phyloP scores from a whole-genome alignment of 2,797 vertebrate species.

The Acanthurus lineatus region DNA sequence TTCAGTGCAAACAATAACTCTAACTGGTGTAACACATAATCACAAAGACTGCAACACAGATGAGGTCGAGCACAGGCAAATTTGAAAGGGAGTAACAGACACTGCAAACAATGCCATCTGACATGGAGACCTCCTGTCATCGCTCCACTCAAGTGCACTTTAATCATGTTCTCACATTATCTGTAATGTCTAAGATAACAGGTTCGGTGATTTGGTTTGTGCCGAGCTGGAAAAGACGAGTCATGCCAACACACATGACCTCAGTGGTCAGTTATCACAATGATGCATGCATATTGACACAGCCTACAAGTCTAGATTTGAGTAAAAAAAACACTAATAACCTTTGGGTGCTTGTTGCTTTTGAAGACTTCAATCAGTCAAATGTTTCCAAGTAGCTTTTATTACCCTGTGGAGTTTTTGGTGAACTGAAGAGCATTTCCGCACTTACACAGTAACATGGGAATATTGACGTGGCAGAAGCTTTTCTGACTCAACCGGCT shows the following conservation, averaged over 20 bases:
- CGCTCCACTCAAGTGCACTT: conserved; percentile 65
- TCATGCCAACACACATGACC: conserved; percentile 74
- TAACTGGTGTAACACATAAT: conserved; percentile 54
- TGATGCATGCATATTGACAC: conserved; percentile 80
- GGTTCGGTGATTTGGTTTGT: conserved; percentile 49
- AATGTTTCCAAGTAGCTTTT: conserved; percentile 29
- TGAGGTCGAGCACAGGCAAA: conserved; percentile 75
- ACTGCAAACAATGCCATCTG: conserved; percentile 71
- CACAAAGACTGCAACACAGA: conserved; percentile 72
- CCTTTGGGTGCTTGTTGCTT: conserved; percentile 45
- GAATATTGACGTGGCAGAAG: not conserved
- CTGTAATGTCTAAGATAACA: conserved; percentile 35
- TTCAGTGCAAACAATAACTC: conserved; percentile 82
- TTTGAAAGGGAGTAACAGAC: conserved; percentile 41
- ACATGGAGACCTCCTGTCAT: conserved; percentile 16
- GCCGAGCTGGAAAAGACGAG: conserved; percentile 53
- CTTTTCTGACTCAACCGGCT: not conserved
- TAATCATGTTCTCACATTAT: conserved; percentile 34
- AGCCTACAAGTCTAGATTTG: conserved; percentile 45
- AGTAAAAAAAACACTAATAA: conserved; percentile 54
- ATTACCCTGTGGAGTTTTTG: not conserved
- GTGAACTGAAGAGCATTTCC: conserved; percentile 5
- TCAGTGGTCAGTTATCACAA: conserved; percentile 67
- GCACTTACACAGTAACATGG: conserved; percentile 7
- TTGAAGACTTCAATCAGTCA: conserved; percentile 16